phyloP scores from a whole-genome alignment of 2,113 vertebrate species.

The Columba livia region DNA sequence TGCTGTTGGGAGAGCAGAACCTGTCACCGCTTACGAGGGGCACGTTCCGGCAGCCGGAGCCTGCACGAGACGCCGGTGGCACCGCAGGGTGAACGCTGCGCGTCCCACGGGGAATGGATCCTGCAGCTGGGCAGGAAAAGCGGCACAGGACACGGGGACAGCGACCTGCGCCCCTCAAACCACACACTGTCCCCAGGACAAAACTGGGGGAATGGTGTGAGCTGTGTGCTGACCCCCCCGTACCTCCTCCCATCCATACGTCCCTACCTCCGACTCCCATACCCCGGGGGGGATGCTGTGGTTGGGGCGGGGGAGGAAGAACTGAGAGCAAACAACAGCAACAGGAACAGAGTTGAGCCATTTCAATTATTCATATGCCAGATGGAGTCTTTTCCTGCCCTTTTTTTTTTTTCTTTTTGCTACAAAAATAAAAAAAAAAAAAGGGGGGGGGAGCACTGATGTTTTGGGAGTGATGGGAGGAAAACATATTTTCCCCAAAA shows the following conservation, averaged over 20 bases:
- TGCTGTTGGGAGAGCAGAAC: not conserved
- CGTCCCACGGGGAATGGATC: not conserved
- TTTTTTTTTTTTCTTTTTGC: slow-evolving; percentile 70
- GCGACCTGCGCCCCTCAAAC: not conserved
- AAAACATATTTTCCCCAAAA: slow-evolving; percentile 76
- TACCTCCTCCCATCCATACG: not conserved
- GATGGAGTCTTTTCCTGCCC: slow-evolving; percentile 96
- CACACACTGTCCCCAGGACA: not conserved
- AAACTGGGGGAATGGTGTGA: not conserved
- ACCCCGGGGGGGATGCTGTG: slow-evolving; percentile 61
- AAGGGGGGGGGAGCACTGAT: slow-evolving; percentile 22
- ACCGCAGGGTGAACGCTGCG: accelerated
- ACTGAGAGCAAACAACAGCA: slow-evolving; percentile 90
- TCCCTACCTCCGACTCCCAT: slow-evolving; percentile 77
- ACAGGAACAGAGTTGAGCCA: slow-evolving; percentile 99
- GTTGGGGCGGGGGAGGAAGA: slow-evolving; percentile 75
- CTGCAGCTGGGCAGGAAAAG: too few species aligned
- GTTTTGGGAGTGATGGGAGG: slow-evolving; percentile 48
- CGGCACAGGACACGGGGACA: not conserved
- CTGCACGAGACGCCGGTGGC: not conserved
- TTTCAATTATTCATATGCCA: slow-evolving; percentile 99
- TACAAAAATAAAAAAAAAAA: slow-evolving; percentile 67
- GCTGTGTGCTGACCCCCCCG: not conserved
- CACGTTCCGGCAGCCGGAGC: not conserved
- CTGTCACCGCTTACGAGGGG: not conserved